Evolutionary conservation across 1,140 invertebrate genomes (phyloP).

Genomic region (Drosophila subobscura): DNA sequence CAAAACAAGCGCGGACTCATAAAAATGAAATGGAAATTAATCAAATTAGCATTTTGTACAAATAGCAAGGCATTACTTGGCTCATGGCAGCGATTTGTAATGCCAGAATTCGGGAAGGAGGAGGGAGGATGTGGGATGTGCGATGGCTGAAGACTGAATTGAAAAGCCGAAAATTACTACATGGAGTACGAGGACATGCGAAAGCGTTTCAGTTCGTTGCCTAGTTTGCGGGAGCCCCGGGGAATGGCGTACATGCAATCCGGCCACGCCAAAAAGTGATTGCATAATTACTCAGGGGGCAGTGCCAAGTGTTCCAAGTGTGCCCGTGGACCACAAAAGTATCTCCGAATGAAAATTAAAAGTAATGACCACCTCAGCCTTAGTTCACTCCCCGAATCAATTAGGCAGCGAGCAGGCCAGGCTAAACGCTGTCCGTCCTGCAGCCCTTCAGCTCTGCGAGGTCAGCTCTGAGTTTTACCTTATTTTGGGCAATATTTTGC

Average conservation of each 20-base stretch:
- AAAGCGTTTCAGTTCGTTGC: no score
- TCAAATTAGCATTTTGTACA: slow-evolving; percentile 81
- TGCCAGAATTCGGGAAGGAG: slow-evolving; percentile 15
- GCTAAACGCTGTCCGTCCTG: neutral
- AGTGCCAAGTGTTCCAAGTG: slow-evolving; percentile 14
- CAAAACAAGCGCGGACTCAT: slow-evolving; percentile 33
- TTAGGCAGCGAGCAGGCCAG: slow-evolving; percentile 13
- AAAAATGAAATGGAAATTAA: slow-evolving; percentile 68
- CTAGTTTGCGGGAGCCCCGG: no score
- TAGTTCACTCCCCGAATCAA: slow-evolving; percentile 17
- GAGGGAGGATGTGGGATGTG: neutral
- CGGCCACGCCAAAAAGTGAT: slow-evolving; percentile 47
- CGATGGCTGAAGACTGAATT: neutral
- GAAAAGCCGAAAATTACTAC: neutral
- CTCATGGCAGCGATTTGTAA: slow-evolving; percentile 75
- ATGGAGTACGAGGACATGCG: no score
- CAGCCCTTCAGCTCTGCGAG: neutral
- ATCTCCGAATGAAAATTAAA: slow-evolving; percentile 48
- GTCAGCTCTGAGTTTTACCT: slow-evolving; percentile 5
- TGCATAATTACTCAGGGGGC: slow-evolving; percentile 58
- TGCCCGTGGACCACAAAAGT: slow-evolving; percentile 3
- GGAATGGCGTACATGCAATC: slow-evolving; percentile 36
- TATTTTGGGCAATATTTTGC: slow-evolving; percentile 21
- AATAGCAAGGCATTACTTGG: slow-evolving; percentile 71
- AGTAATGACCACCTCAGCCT: slow-evolving; percentile 29